Evolutionary conservation across 1,140 invertebrate genomes (phyloP).

Genomic region (Thaumatotibia leucotreta): DNA sequence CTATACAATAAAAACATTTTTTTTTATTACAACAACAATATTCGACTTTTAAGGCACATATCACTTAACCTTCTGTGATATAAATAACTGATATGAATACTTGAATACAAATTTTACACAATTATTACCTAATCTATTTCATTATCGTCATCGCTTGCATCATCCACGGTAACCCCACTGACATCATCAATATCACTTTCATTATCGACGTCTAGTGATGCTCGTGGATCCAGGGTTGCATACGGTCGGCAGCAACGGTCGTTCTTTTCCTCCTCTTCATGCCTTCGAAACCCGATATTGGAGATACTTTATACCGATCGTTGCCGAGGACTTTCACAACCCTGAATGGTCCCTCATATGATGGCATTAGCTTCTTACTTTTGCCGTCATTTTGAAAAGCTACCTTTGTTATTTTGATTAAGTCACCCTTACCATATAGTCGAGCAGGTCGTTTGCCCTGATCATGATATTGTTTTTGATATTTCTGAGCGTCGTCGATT

Average conservation of each 20-base stretch:
- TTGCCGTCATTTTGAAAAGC: conserved; percentile 19
- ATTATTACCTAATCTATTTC: not conserved
- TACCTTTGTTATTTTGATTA: conserved; percentile 22
- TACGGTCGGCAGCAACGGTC: conserved; percentile 15
- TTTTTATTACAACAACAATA: no score
- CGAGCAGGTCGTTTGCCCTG: conserved; percentile 2
- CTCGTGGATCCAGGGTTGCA: conserved; percentile 16
- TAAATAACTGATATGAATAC: no score
- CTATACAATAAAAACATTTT: no score
- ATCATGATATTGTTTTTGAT: conserved; percentile 15
- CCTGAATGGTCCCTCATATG: conserved; percentile 31
- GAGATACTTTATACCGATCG: conserved; percentile 29
- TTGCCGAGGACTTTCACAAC: conserved; percentile 27
- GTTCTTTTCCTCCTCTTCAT: conserved; percentile 17
- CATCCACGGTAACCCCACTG: not conserved
- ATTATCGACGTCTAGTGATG: conserved; percentile 5
- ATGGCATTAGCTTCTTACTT: conserved; percentile 29
- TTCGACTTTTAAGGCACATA: no score
- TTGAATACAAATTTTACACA: no score
- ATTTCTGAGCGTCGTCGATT: conserved; percentile 11
- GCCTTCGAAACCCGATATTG: conserved; percentile 22
- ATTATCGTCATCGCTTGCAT: not conserved
- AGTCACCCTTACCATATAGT: conserved; percentile 18
- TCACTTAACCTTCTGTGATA: no score
- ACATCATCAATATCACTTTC: not conserved